These are phyloP conservation scores for Pollenia labialis DNA, from an alignment of 2,888 invertebrate species.

Conservation along the genomic window DNA sequence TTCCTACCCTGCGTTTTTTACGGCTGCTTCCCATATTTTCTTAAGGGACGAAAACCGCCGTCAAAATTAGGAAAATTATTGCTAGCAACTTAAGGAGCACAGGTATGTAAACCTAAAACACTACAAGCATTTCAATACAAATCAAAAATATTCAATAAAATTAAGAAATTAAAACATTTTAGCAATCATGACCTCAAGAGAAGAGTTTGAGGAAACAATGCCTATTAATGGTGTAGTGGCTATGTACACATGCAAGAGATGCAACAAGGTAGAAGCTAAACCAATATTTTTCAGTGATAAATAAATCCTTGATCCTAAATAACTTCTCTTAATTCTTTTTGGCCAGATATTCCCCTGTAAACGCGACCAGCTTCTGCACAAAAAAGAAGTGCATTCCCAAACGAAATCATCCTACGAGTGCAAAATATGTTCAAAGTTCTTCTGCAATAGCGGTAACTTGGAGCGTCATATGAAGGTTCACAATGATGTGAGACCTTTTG, in stretches of 20 bases:
- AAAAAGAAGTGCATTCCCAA: constrained; percentile 83
- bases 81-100: neutral
- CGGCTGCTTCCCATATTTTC: constrained; percentile 54
- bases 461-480: constrained; percentile 84
- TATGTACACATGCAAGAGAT: constrained; percentile 75
- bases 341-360: constrained; percentile 81
- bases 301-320: neutral
- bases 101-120: constrained; percentile 12
- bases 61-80: constrained; percentile 41
- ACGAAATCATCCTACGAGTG: constrained; percentile 82
- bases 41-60: constrained; percentile 66
- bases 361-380: constrained; percentile 83
- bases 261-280: constrained; percentile 73
- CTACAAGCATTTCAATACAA: neutral
- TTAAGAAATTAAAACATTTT: constrained; percentile 8
- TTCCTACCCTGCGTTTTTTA: constrained; percentile 62
- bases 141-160: neutral
- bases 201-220: constrained; percentile 71
- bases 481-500: constrained; percentile 82
- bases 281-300: no score
- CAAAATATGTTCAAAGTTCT: constrained; percentile 82
- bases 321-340: constrained; percentile 1
- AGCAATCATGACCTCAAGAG: constrained; percentile 68
- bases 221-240: constrained; percentile 65
- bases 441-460: constrained; percentile 83